phyloP scores from a whole-genome alignment of 2,888 invertebrate species.

The Celastrina argiolus region DNA sequence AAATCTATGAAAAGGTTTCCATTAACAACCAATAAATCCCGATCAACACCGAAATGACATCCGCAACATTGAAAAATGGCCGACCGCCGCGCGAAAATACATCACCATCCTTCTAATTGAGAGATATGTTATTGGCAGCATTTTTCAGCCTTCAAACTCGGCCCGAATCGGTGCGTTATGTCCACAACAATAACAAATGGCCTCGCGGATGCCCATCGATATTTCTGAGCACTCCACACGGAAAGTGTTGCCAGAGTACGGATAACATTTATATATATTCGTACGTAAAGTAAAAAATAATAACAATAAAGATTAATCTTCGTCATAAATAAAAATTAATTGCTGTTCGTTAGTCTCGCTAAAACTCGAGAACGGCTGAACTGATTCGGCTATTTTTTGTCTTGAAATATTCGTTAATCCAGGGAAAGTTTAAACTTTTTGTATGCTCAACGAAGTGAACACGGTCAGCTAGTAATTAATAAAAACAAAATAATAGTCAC shows the following conservation, averaged over 20 bases:
- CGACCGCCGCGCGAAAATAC: conserved; percentile 25
- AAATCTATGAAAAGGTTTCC: conserved; percentile 34
- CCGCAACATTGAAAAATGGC: conserved; percentile 28
- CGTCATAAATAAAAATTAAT: no score
- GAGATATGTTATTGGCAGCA: conserved; percentile 25
- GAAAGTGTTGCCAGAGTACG: not conserved
- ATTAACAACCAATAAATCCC: conserved; percentile 39
- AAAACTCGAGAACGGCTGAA: no score
- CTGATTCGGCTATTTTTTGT: no score
- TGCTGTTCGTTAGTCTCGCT: no score
- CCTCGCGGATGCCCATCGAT: not conserved
- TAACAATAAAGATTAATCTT: no score
- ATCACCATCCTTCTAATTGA: conserved; percentile 23
- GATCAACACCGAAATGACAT: conserved; percentile 34
- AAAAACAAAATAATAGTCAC: no score
- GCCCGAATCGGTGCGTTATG: not conserved
- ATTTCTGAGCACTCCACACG: not conserved
- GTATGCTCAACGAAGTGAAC: no score
- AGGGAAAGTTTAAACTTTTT: no score
- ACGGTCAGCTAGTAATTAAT: no score
- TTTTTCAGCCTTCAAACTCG: conserved; percentile 21
- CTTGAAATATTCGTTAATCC: no score
- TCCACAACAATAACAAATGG: conserved; percentile 15
- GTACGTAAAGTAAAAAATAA: no score
- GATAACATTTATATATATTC: not conserved